Percentiles rank a stretch among this genome's conserved stretches.
Conservation (phyloP, 2,888 invertebrate species). For the Eupithecia centaureata region DNA sequence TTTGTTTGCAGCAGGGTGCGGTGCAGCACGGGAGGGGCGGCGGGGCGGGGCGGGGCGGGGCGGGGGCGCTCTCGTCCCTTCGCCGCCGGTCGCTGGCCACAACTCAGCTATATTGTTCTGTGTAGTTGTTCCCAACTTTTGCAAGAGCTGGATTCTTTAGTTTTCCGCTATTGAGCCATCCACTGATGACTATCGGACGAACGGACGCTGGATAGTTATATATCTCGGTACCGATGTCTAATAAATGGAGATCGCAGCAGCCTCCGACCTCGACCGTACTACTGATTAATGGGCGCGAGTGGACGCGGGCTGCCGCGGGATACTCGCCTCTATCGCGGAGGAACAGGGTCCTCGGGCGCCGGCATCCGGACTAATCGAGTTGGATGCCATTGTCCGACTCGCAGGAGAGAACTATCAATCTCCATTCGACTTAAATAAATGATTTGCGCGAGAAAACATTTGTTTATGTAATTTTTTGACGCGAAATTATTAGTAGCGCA, state of each 20-base stretch:
- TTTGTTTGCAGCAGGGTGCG: no score
- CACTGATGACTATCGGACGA: conserved; percentile 38
- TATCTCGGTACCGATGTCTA: conserved; percentile 42
- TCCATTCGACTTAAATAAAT: conserved; percentile 38
- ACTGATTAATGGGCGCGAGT: conserved; percentile 33
- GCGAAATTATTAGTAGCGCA: conserved; percentile 38
- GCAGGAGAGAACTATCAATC: conserved; percentile 31
- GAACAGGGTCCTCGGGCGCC: conserved; percentile 7
- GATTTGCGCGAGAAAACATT: conserved; percentile 39
- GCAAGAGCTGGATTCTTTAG: conserved; percentile 24
- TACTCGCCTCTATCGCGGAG: conserved; percentile 9
- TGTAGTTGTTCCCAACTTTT: conserved; percentile 14
- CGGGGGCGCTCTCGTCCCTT: no score
- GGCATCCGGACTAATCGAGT: conserved; percentile 23
- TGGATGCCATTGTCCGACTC: conserved; percentile 33
- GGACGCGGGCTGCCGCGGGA: conserved; percentile 1
- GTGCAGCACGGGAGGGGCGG: no score
- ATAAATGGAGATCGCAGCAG: conserved; percentile 42
- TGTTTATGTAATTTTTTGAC: conserved; percentile 43
- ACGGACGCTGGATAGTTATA: conserved; percentile 43
- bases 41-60: no score
- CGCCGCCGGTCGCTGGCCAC: no score
- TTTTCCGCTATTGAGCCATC: conserved; percentile 39
- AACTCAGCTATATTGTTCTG: no score
- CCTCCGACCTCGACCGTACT: conserved; percentile 35